Conservation (phyloP, 2,113 vertebrate genomes). For the Leptosomus discolor region DNA sequence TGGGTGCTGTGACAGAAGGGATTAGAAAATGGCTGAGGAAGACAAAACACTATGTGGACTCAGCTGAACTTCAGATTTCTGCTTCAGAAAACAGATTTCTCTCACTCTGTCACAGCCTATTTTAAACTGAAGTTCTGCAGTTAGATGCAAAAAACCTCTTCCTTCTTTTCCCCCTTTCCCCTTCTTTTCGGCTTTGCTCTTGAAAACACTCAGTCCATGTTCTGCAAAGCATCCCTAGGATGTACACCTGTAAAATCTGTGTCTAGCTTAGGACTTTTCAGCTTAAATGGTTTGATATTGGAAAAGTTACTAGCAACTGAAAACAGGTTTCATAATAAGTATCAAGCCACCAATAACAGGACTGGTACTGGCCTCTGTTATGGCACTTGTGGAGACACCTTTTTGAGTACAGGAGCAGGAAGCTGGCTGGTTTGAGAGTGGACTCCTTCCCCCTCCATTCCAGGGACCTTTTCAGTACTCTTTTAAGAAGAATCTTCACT, state of each 20-base stretch:
- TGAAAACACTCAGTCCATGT: neutral
- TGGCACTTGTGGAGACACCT: neutral
- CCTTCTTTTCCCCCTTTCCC: neutral
- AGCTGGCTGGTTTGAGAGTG: neutral
- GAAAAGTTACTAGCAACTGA: neutral
- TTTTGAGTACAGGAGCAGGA: neutral
- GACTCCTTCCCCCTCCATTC: neutral
- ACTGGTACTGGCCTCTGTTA: neutral
- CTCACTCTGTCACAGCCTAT: neutral
- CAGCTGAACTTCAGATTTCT: neutral
- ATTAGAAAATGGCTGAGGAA: constrained; percentile 1
- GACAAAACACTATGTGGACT: neutral
- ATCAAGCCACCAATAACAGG: neutral
- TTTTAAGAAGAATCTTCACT: neutral
- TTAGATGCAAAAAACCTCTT: neutral
- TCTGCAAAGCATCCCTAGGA: neutral
- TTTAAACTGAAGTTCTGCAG: neutral
- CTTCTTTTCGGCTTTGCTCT: neutral
- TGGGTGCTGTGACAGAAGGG: neutral
- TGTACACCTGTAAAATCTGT: neutral
- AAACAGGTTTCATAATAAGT: neutral
- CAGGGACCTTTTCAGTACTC: neutral
- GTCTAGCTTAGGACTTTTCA: neutral
- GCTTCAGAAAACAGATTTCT: neutral
- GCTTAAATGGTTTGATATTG: neutral